A percentile compares a stretch with the other conserved stretches of the same genome.
Conservation (phyloP, 2,888 invertebrate species). For the Drosophila kambysellisi region DNA sequence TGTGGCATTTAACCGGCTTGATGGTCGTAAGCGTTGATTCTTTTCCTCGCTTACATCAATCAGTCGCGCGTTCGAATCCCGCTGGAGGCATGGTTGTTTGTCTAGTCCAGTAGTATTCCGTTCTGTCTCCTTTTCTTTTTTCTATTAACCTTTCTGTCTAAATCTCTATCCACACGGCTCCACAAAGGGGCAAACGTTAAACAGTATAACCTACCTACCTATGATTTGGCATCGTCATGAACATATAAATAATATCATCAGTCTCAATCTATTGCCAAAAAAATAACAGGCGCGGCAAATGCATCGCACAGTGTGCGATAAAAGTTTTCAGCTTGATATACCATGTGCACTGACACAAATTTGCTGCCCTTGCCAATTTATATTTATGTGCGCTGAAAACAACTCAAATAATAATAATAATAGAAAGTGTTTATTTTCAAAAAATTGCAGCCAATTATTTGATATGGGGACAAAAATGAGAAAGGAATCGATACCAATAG, state of each 20-base stretch:
- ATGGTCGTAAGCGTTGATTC: no score
- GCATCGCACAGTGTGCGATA: constrained; percentile 28
- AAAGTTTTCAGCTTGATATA: constrained; percentile 20
- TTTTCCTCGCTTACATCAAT: no score
- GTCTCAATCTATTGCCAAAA: constrained; percentile 34
- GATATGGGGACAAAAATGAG: background rate
- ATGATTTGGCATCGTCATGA: constrained; percentile 27
- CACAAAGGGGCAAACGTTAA: no score
- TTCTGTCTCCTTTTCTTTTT: no score
- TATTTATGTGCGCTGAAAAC: background rate
- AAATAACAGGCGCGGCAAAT: constrained; percentile 23
- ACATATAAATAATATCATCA: constrained; percentile 59
- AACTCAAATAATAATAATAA: background rate
- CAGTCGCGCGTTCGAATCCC: no score
- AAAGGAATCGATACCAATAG: background rate
- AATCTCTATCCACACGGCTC: no score
- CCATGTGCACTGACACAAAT: constrained; percentile 32
- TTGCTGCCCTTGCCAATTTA: constrained; percentile 44
- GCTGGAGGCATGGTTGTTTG: no score
- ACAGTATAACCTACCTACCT: no score
- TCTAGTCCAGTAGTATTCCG: no score
- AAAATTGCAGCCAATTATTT: background rate
- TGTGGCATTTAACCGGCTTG: constrained; percentile 3
- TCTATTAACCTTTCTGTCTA: no score
- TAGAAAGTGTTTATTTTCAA: background rate